Evolutionary conservation across 2,888 invertebrate genomes (phyloP).

Genomic region (Chrysina gloriosa): DNA sequence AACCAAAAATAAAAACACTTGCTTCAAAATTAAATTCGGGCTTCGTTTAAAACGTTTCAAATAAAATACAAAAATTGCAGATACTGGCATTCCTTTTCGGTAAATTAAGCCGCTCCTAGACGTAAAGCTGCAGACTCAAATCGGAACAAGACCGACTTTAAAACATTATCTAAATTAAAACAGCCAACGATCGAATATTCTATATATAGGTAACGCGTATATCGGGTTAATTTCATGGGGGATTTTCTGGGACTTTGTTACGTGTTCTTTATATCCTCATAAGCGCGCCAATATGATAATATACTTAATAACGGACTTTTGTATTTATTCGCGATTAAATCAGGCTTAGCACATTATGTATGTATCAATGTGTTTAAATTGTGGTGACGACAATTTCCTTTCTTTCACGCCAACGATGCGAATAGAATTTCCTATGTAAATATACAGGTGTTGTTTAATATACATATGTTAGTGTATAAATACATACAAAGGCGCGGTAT

Average conservation of each 20-base stretch:
- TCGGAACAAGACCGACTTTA: too few species aligned
- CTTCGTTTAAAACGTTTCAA: too few species aligned
- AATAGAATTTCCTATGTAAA: not conserved
- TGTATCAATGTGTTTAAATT: not conserved
- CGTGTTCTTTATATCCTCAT: not conserved
- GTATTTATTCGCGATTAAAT: slow-evolving; percentile 20
- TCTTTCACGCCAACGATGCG: not conserved
- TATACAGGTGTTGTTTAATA: too few species aligned
- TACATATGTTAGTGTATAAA: too few species aligned
- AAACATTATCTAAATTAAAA: not conserved
- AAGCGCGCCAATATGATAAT: not conserved
- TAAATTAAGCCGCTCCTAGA: too few species aligned
- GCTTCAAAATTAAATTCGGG: too few species aligned
- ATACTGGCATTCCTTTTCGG: too few species aligned
- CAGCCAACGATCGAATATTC: not conserved
- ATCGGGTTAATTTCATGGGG: not conserved
- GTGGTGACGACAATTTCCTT: slow-evolving; percentile 2
- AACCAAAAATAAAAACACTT: too few species aligned
- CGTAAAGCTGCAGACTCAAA: too few species aligned
- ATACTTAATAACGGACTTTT: slow-evolving; percentile 4
- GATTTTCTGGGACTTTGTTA: not conserved
- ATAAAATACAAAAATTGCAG: too few species aligned
- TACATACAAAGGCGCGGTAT: too few species aligned
- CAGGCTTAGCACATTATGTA: not conserved
- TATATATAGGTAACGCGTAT: not conserved